Evolutionary conservation across 2,888 invertebrate genomes (phyloP), one percentile per base, ranked within the genome.

Genomic region (Acrocera orbiculus): DNA sequence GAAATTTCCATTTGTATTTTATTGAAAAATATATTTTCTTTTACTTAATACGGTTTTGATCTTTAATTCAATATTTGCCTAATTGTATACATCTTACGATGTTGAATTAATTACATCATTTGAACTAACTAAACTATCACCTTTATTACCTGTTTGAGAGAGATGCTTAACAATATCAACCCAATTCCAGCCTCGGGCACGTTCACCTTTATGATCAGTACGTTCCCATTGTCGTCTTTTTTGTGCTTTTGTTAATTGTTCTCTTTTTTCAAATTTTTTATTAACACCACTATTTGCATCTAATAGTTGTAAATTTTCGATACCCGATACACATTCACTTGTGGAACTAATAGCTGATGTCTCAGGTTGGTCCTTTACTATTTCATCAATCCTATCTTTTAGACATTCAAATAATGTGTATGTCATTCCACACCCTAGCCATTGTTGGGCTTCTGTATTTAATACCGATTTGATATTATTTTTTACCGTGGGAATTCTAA

Each of bases 111-210:
- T 19, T 6, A 6, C 5, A 19, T 8, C 19, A 32, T 14, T 23
- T 9, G 17, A 2, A 16, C 28, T 13, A 9, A 13, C n/a, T 6
- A 16, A 1, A 5, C 16, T 22, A 14, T 14, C 11, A 9, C 28
- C 33, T 22, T 34, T 34, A 28, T 28, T 16, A 3, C 59, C 60
- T 4, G 76, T 76, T 54, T 92, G 92, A 8, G 86, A 85, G 37
- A 95, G 68, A 63, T 95, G 95, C 58, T 86, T 89, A n/a, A 95
- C 78, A 40, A 95, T 74, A 53, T 93, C 93, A 8, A 93, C 76
- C 93, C 95, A 95, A 63, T 95, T 76, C 73, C 77, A 87, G 1
- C 95, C 95, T 17, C 93, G 64, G 0, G 85, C 80, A 42, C 70
- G 72, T 51, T 92, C 90, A 1, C 89, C 90, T 19, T 74, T 77